Percentiles rank a stretch among this genome's conserved stretches.
Evolutionary conservation across 2,888 invertebrate species (phyloP).

Genomic region (Choristoneura rosaceana): DNA sequence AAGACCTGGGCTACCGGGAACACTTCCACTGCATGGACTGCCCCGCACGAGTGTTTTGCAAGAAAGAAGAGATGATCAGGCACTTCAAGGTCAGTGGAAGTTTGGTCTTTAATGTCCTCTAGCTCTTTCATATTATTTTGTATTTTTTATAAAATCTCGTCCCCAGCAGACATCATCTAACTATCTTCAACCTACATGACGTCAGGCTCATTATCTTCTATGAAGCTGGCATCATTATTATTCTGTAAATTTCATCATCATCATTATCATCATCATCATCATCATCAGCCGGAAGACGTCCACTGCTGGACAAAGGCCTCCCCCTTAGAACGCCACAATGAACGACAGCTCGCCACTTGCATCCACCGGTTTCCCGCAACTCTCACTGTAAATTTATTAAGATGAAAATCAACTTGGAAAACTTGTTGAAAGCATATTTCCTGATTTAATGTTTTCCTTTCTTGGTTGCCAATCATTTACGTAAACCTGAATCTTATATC

Average conservation of each 20-base stretch:
- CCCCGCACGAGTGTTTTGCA: slow-evolving; percentile 94
- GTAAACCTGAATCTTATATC: no score
- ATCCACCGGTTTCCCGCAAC: no score
- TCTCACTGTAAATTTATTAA: background rate
- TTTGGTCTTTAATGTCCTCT: background rate
- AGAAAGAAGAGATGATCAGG: slow-evolving; percentile 99
- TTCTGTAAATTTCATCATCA: background rate
- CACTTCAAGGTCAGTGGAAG: slow-evolving; percentile 90
- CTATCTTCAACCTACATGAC: background rate
- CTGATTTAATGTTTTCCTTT: no score
- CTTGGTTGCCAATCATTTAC: no score
- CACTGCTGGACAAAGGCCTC: no score
- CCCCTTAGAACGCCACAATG: no score
- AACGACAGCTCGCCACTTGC: no score
- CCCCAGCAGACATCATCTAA: background rate
- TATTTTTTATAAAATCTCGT: background rate
- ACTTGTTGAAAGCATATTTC: no score
- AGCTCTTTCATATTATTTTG: background rate
- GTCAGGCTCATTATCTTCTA: background rate
- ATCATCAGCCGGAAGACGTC: no score
- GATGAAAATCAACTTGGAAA: background rate
- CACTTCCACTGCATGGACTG: slow-evolving; percentile 96
- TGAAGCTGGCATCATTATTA: background rate
- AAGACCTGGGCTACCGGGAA: slow-evolving; percentile 95
- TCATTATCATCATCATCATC: no score